Conservation (phyloP, 2,113 vertebrate genomes). For the Felis chaus region DNA sequence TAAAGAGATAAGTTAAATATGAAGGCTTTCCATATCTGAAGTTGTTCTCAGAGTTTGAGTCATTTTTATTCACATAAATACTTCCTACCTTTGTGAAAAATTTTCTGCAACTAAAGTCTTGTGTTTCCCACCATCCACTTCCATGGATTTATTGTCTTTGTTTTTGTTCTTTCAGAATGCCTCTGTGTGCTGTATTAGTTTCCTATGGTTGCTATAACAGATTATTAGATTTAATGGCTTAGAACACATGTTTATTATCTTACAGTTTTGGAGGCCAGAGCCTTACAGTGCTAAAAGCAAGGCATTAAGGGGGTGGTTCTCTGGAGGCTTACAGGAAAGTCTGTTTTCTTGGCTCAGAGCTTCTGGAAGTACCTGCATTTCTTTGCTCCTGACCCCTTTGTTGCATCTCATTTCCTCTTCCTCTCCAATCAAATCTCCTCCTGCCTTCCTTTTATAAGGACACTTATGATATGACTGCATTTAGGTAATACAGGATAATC, state of each 20-base stretch:
- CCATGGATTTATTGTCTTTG: neutral
- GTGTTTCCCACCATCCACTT: neutral
- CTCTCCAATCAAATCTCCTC: neutral
- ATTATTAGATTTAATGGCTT: neutral
- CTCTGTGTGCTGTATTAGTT: neutral
- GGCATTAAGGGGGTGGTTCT: neutral
- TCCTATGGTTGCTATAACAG: neutral
- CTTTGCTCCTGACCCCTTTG: neutral
- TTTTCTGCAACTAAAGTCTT: neutral
- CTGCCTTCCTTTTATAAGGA: neutral
- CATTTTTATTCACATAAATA: neutral
- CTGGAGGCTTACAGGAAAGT: neutral
- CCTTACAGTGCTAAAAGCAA: neutral
- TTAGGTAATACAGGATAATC: neutral
- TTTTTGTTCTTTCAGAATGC: neutral
- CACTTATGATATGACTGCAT: neutral
- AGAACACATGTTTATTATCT: neutral
- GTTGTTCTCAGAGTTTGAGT: neutral
- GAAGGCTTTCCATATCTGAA: neutral
- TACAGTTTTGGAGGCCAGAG: neutral
- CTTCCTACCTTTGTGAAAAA: neutral
- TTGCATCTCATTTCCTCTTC: neutral
- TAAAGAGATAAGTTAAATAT: neutral
- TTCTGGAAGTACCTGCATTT: neutral
- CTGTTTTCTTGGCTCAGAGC: neutral